These are phyloP conservation scores for Scytalopus superciliaris DNA, from an alignment of 2,113 vertebrate species.

Conservation along the genomic window DNA sequence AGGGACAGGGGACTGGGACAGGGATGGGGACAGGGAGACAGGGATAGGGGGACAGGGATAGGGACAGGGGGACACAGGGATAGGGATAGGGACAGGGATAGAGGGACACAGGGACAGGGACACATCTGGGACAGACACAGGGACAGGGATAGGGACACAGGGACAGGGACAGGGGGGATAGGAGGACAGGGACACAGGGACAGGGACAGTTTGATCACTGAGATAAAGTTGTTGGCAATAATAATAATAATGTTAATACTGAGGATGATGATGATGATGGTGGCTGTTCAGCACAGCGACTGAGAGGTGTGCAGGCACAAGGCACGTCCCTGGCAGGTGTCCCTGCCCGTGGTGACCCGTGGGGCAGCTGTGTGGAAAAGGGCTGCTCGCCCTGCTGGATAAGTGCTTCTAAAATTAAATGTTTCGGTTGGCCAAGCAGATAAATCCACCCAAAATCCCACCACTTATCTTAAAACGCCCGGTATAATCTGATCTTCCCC, in stretches of 20 bases:
- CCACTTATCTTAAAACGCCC: not conserved
- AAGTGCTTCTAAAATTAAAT: constrained; percentile 21
- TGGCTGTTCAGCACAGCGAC: not conserved
- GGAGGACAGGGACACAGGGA: no score
- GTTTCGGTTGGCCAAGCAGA: not conserved
- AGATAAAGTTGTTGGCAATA: not conserved
- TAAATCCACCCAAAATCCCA: not conserved
- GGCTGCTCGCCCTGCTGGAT: not conserved
- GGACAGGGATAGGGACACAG: no score
- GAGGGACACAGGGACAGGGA: no score
- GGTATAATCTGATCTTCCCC: not conserved
- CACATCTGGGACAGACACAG: no score
- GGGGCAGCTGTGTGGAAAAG: not conserved
- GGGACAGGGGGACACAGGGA: no score
- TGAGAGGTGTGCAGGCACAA: not conserved
- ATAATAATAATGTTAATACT: not conserved
- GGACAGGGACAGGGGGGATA: no score
- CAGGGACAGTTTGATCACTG: no score
- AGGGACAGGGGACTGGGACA: no score
- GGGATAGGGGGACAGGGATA: no score
- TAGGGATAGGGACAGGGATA: no score
- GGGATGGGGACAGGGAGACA: no score
- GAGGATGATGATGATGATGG: no score
- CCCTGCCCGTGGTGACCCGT: not conserved
- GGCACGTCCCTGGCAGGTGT: not conserved